These are phyloP conservation scores for Holothuria glaberrima DNA, from an alignment of 35 echinoderm and acorn worm genomes.

Conservation along the genomic window DNA sequence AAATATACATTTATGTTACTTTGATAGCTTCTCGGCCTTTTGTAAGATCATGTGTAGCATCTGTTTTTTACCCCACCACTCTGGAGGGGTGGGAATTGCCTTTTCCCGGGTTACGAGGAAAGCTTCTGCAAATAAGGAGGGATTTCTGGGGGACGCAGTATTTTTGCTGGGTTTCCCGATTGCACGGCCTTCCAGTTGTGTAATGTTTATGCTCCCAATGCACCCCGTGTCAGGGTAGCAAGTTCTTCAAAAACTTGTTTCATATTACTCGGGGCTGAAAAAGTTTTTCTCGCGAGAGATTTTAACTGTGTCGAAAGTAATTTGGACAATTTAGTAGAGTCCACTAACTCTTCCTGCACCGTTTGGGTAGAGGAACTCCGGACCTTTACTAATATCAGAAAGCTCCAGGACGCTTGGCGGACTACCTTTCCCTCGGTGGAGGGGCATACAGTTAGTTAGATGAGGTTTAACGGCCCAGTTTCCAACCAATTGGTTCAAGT, in stretches of 20 bases:
- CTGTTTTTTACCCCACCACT: no score
- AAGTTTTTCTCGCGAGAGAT: constrained; percentile 25
- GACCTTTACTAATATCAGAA: neutral
- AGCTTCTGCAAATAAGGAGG: constrained; percentile 18
- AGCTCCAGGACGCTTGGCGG: neutral
- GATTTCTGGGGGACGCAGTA: constrained; percentile 15
- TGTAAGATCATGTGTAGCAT: no score
- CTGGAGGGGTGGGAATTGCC: constrained; percentile 35
- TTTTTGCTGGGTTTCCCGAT: constrained; percentile 16
- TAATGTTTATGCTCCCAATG: constrained; percentile 53
- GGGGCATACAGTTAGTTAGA: no score
- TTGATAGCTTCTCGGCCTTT: no score
- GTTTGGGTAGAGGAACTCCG: constrained; percentile 28
- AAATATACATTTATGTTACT: no score
- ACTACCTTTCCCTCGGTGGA: neutral
- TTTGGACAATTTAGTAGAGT: neutral
- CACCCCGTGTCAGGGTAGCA: neutral
- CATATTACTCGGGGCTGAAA: neutral
- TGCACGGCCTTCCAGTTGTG: constrained; percentile 27
- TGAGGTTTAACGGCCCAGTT: no score
- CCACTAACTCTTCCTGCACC: constrained; percentile 4
- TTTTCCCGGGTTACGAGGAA: constrained; percentile 14
- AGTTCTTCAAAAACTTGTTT: constrained; percentile 16
- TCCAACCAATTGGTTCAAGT: no score
- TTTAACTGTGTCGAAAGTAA: constrained; percentile 54